Evolutionary conservation across 1,140 invertebrate genomes (phyloP), one percentile per base, ranked within the genome.

Genomic region (Brachionus calyciflorus): DNA sequence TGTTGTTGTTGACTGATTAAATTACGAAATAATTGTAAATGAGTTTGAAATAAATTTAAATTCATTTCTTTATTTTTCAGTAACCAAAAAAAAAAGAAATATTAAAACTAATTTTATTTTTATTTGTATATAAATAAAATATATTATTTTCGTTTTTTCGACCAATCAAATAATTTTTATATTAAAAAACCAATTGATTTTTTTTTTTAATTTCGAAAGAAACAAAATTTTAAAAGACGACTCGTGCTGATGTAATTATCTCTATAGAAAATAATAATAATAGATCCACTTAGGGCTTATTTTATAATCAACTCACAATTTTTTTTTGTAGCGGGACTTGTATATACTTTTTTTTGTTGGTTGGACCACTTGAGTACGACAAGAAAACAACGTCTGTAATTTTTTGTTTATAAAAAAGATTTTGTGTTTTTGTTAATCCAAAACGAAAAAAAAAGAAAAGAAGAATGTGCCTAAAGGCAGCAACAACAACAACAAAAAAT

Each of bases 301-400:
- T 55, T 55, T 55, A 10, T 55, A 55, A 55, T 55, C 53, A 55
- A n/a, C 53, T n/a, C n/a, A n/a, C n/a, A n/a, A n/a, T n/a, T n/a
- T n/a, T n/a, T n/a, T n/a, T n/a, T n/a, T n/a, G n/a, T n/a, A n/a
- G n/a, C n/a, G n/a, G n/a, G n/a, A n/a, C n/a, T n/a, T n/a, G n/a
- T n/a, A n/a, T n/a, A n/a, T n/a, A n/a, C 24, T 55, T 28, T 28
- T 55, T 55, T 55, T 55, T n/a, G n/a, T n/a, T n/a, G n/a, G 53
- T 28, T 28, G 28, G 53, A 28, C 53, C 53, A 55, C 53, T 55
- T 55, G 53, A 55, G 53, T 55, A 55, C 53, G 53, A 55, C 53
- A 55, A 24, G 33, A 55, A 28, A 55, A 9, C 12, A 28, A 55
- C 53, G 53, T 28, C 33, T 55, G 53, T 55, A 28, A 28, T 28